Evolutionary conservation across 2,113 vertebrate species (phyloP).

Genomic region (Jaculus jaculus): DNA sequence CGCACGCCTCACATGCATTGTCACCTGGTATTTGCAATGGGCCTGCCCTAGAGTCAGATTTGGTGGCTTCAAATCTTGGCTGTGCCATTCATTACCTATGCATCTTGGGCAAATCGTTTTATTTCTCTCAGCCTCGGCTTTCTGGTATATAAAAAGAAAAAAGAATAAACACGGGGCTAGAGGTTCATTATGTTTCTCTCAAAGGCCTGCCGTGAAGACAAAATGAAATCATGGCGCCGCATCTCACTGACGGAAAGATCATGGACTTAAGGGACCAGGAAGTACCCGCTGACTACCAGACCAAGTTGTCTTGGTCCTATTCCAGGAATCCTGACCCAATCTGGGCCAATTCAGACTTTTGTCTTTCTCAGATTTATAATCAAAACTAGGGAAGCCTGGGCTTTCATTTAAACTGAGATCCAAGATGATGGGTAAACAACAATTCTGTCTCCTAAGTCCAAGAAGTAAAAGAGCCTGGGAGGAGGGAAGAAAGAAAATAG

Average conservation of each 20-base stretch:
- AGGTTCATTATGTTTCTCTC: background rate
- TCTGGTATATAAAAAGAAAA: background rate
- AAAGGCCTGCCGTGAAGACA: background rate
- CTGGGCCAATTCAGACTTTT: background rate
- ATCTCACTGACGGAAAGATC: background rate
- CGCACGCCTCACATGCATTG: background rate
- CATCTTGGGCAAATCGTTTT: background rate
- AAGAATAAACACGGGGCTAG: no score
- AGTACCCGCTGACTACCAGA: background rate
- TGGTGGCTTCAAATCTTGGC: background rate
- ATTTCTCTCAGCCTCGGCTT: background rate
- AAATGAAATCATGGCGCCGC: background rate
- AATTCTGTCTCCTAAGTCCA: background rate
- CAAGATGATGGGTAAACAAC: background rate
- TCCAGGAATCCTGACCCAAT: background rate
- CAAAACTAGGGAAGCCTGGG: background rate
- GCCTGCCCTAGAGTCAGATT: background rate
- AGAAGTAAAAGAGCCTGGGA: no score
- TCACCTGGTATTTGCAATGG: background rate
- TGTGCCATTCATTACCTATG: background rate
- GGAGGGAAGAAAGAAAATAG: no score
- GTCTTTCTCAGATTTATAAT: background rate
- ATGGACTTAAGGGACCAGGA: background rate
- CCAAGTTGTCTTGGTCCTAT: rapidly evolving
- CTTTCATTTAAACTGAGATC: background rate